These are phyloP conservation scores for Eueides isabella DNA, from an alignment of 1,140 invertebrate species.

Conservation along the genomic window DNA sequence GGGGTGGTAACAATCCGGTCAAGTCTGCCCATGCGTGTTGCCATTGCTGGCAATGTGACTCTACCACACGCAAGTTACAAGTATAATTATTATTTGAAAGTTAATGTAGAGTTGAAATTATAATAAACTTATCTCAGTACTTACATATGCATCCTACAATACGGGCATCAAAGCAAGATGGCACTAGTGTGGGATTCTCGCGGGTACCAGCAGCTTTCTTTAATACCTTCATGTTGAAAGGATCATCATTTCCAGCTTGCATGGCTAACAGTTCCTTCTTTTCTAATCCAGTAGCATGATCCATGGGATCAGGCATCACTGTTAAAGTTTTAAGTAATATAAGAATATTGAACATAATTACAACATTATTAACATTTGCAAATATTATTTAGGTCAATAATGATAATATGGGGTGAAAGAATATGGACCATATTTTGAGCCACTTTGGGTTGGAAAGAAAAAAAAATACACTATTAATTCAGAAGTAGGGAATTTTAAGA, in stretches of 20 bases:
- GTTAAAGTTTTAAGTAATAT: slow-evolving; percentile 39
- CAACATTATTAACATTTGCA: too few species aligned
- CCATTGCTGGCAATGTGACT: too few species aligned
- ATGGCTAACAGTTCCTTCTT: slow-evolving; percentile 93
- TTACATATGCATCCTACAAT: slow-evolving; percentile 97
- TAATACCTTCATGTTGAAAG: slow-evolving; percentile 92
- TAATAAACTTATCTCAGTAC: slow-evolving; percentile 43
- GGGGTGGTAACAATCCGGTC: too few species aligned
- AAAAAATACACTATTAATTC: too few species aligned
- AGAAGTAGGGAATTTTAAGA: too few species aligned
- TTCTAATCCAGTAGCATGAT: slow-evolving; percentile 96
- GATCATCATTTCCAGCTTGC: slow-evolving; percentile 94
- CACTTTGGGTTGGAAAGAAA: too few species aligned
- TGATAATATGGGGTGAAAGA: too few species aligned
- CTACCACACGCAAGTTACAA: too few species aligned
- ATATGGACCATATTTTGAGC: background rate
- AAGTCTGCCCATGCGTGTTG: too few species aligned
- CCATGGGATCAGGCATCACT: slow-evolving; percentile 92
- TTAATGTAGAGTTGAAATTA: too few species aligned
- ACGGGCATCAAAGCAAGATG: slow-evolving; percentile 93
- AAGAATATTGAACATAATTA: background rate
- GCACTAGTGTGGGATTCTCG: slow-evolving; percentile 93
- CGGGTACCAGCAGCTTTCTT: slow-evolving; percentile 92
- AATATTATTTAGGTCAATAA: too few species aligned
- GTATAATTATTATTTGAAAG: too few species aligned